Evolutionary conservation across 2,797 vertebrate species (phyloP), one percentile per base, ranked within the genome.

Genomic region (Echeneis naucrates): DNA sequence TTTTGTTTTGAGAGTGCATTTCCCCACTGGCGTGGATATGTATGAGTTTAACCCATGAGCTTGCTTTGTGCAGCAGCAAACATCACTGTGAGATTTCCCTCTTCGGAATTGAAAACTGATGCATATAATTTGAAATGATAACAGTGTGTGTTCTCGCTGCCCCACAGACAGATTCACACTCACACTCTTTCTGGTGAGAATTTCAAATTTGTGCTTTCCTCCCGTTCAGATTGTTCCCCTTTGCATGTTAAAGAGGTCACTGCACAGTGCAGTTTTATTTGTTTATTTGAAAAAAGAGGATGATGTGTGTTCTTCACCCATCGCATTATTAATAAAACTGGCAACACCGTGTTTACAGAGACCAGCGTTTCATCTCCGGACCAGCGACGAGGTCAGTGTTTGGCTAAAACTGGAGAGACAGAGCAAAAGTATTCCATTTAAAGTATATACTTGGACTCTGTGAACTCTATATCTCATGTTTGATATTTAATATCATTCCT

Each of bases 1-100:
- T 78, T 80, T 88, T 81, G 72, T 88, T 88, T 88, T 77, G 35
- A 69, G 35, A 60, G 19, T 53, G 50, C 53, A 72, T 88, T 80
- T 84, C 81, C 81, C 87, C 81, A 45, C 67, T 55, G 75, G 84
- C 63, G 32, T 8, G 26, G 24, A 72, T 58, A 64, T 62, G 76
- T 61, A 35, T 10, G 26, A 56, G 78, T 65, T 68, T 40, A 50
- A n/a, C n/a, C n/a, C 72, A 30, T 26, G 59, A 35, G 69, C 85
- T 83, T 83, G 52, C 82, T 90, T 80, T 83, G 72, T 78, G 70
- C 32, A 13, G 11, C 53, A 33, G 47, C 63, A 68, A 65, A 62
- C 16, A 72, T 51, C 40, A 47, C 27, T 56, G 69, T 80, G 67
- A 61, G n/a, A 71, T 71, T 66, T 62, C 53, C n/a, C 24, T 24